phyloP scores from a whole-genome alignment of 2,113 vertebrate genomes.

The Clarias magur region DNA sequence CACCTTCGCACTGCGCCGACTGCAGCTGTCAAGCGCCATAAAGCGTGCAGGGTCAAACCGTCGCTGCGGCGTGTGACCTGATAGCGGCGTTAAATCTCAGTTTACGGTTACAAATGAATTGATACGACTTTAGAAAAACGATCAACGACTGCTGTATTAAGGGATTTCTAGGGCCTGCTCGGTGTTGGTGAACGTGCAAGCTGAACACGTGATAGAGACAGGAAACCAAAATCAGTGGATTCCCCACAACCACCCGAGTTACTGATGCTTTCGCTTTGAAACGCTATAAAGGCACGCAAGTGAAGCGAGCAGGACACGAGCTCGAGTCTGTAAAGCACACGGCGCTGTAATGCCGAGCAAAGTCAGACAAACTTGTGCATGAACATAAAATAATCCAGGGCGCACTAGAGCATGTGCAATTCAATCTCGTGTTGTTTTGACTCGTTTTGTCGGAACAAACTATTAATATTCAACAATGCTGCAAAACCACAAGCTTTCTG shows the following conservation, averaged over 20 bases:
- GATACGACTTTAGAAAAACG: background rate
- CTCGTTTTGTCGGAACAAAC: background rate
- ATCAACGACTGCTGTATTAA: too few relatives aligned
- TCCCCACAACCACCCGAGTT: background rate
- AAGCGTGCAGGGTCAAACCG: background rate
- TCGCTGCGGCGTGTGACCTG: background rate
- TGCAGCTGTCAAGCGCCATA: slow-evolving; percentile 27
- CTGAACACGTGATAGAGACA: slow-evolving; percentile 50
- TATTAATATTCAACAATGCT: background rate
- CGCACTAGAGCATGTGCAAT: background rate
- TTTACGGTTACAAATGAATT: background rate
- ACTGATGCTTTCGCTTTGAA: slow-evolving; percentile 9
- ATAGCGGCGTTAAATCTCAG: background rate
- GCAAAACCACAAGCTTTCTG: background rate
- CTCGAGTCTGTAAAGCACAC: background rate
- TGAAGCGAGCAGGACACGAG: background rate
- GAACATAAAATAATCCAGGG: background rate
- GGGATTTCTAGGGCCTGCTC: background rate
- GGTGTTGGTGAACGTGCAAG: background rate
- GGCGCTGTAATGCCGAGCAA: background rate
- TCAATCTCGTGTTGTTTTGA: background rate
- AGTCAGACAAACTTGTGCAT: background rate
- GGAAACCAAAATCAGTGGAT: slow-evolving; percentile 52
- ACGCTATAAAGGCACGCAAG: background rate
- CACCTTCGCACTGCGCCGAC: background rate